Evolutionary conservation across 2,113 vertebrate species (phyloP).

Genomic region (Lepus americanus): DNA sequence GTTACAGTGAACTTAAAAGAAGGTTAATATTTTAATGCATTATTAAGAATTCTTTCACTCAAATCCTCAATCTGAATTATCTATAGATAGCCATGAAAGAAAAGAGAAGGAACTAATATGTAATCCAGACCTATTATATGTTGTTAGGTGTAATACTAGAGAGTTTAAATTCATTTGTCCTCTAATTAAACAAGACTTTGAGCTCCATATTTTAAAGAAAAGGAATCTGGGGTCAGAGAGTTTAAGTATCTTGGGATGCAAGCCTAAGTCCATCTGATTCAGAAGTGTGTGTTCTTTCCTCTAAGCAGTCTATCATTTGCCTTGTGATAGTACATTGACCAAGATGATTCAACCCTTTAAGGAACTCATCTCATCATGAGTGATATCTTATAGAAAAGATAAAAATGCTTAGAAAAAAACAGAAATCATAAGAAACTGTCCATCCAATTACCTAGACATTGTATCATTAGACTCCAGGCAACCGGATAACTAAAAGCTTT

Average conservation of each 20-base stretch:
- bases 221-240: not conserved
- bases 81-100: not conserved
- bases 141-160: not conserved
- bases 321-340: not conserved
- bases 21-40: conserved; percentile 58
- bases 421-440: not conserved
- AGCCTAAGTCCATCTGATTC: not conserved
- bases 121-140: not conserved
- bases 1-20: conserved; percentile 54
- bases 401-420: not conserved
- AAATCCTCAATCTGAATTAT: not conserved
- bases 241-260: not conserved
- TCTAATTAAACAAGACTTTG: not conserved
- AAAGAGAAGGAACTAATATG: not conserved
- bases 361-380: not conserved
- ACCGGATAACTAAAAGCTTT: not conserved
- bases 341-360: not conserved
- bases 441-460: not conserved
- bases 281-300: conserved; percentile 35
- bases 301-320: not conserved
- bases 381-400: not conserved
- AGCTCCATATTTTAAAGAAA: conserved; percentile 1
- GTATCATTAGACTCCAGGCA: not conserved
- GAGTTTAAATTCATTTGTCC: not conserved
- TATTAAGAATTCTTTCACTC: conserved; percentile 58